Evolutionary conservation across 1,140 invertebrate species (phyloP).

Genomic region (Epicauta chinensis): DNA sequence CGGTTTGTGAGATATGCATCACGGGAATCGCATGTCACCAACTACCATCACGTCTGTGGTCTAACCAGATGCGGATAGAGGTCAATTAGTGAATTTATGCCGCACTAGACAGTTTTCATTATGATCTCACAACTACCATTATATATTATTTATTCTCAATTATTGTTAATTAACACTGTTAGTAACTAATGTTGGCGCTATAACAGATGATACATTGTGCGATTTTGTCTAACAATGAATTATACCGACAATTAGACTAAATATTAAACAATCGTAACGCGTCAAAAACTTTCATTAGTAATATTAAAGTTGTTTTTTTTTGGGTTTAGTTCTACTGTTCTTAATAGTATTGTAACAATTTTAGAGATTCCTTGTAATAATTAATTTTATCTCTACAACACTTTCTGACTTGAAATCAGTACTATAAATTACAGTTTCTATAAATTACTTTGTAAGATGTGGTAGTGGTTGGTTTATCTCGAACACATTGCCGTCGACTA

Average conservation of each 20-base stretch:
- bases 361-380: slow-evolving; percentile 18
- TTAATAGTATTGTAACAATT: slow-evolving; percentile 1
- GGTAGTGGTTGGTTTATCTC: slow-evolving; percentile 10
- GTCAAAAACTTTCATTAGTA: no score
- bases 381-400: slow-evolving; percentile 21
- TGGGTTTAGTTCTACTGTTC: no score
- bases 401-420: slow-evolving; percentile 21
- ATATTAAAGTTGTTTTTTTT: slow-evolving; percentile 4
- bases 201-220: not conserved
- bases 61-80: slow-evolving; percentile 23
- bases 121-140: slow-evolving; percentile 7
- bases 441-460: slow-evolving; percentile 22
- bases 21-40: slow-evolving; percentile 21
- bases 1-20: slow-evolving; percentile 20
- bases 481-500: slow-evolving; percentile 19
- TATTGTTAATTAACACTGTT: not conserved
- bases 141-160: slow-evolving; percentile 12
- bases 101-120: slow-evolving; percentile 1
- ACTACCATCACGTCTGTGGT: slow-evolving; percentile 20
- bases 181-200: not conserved
- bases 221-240: not conserved
- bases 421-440: slow-evolving; percentile 23
- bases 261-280: no score
- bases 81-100: slow-evolving; percentile 32
- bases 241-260: no score